phyloP scores from a whole-genome alignment of 1,140 invertebrate genomes.

The Augochlora pura region DNA sequence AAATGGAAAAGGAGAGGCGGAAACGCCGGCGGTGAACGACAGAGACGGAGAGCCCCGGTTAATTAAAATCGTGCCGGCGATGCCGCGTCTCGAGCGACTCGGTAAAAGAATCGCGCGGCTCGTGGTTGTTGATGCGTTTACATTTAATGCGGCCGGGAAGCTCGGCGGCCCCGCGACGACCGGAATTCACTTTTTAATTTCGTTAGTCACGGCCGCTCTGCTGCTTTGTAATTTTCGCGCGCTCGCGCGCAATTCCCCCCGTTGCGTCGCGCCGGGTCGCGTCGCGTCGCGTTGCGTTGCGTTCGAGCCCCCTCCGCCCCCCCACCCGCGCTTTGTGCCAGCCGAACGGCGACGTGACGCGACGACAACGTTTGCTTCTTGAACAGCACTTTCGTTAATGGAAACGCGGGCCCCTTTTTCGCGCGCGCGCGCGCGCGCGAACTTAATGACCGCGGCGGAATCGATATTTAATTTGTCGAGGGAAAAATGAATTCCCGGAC shows the following conservation, averaged over 20 bases:
- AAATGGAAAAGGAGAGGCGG: too few relatives aligned
- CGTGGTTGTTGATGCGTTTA: constrained; percentile 21
- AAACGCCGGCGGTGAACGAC: neutral
- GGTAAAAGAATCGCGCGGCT: neutral
- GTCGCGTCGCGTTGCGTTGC: neutral
- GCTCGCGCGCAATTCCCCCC: constrained; percentile 7
- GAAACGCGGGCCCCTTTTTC: neutral
- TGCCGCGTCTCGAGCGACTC: neutral
- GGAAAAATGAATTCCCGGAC: neutral
- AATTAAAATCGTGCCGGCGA: constrained; percentile 59
- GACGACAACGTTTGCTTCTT: constrained; percentile 11
- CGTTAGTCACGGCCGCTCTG: constrained; percentile 16
- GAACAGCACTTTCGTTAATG: constrained; percentile 29
- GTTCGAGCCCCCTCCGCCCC: too few relatives aligned
- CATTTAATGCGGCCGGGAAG: constrained; percentile 20
- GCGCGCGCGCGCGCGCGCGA: neutral
- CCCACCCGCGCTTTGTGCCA: too few relatives aligned
- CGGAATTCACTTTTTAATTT: constrained; percentile 44
- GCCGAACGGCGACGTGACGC: neutral
- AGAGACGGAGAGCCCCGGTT: constrained; percentile 50
- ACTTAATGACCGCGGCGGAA: neutral
- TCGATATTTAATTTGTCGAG: constrained; percentile 13
- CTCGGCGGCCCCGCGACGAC: neutral
- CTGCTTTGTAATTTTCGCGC: constrained; percentile 34
- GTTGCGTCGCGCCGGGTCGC: neutral